These are phyloP conservation scores for Kradibia gibbosae DNA, from an alignment of 1,140 invertebrate genomes.

Conservation along the genomic window DNA sequence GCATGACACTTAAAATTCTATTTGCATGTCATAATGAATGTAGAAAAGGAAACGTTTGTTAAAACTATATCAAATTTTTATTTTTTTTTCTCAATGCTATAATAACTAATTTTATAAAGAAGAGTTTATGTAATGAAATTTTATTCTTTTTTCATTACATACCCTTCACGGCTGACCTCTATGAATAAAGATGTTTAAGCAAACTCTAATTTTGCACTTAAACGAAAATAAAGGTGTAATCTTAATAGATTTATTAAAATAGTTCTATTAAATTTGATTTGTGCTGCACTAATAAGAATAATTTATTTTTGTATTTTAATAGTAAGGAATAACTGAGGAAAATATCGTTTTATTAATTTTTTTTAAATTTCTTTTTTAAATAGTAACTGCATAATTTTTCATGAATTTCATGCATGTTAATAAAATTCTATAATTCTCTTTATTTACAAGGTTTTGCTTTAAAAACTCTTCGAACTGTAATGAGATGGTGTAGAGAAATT, in stretches of 20 bases:
- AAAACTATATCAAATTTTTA: conserved; percentile 36
- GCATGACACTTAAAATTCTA: conserved; percentile 14
- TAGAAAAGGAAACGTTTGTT: conserved; percentile 34
- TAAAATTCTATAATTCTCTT: too few relatives aligned
- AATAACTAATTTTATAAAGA: not conserved
- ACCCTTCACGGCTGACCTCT: not conserved
- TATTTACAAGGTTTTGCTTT: too few relatives aligned
- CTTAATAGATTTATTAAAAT: not conserved
- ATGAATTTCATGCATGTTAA: too few relatives aligned
- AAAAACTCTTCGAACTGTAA: too few relatives aligned
- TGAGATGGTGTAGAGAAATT: too few relatives aligned
- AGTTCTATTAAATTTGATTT: not conserved
- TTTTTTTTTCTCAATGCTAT: not conserved
- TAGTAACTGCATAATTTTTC: too few relatives aligned
- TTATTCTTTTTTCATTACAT: not conserved
- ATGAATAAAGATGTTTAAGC: not conserved
- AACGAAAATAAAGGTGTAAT: not conserved
- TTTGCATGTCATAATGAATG: conserved; percentile 30
- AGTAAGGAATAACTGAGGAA: too few relatives aligned
- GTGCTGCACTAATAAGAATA: too few relatives aligned
- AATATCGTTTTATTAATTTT: too few relatives aligned
- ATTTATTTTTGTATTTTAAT: too few relatives aligned
- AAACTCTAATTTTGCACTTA: not conserved
- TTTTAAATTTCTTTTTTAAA: too few relatives aligned
- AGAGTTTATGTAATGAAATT: not conserved